A percentile compares a stretch with the other conserved stretches of the same genome.
phyloP scores from a whole-genome alignment of 2,113 vertebrate genomes.

The Phainopepla nitens region DNA sequence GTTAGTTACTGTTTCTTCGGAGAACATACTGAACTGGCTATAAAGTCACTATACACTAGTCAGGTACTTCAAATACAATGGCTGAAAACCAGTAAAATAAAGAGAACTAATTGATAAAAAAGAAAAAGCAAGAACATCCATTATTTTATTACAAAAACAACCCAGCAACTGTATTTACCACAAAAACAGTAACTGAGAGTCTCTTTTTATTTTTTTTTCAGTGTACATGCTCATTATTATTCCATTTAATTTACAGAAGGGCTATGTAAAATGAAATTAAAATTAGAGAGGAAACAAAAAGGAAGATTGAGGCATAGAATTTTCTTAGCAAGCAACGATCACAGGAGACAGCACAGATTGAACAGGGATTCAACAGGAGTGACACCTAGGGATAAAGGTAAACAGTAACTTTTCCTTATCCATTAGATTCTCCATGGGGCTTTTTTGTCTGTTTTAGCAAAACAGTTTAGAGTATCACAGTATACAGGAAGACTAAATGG shows the following conservation, averaged over 20 bases:
- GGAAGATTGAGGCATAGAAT: constrained; percentile 70
- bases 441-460: constrained; percentile 54
- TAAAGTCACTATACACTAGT: not conserved
- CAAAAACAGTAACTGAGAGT: constrained; percentile 68
- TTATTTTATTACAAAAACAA: constrained; percentile 58
- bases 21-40: not conserved
- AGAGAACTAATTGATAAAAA: not conserved
- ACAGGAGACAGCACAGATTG: constrained; percentile 67
- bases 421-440: constrained; percentile 49
- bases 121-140: not conserved
- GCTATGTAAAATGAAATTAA: constrained; percentile 59
- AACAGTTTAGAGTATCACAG: constrained; percentile 66
- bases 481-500: constrained; percentile 66
- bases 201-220: constrained; percentile 70
- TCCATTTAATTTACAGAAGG: constrained; percentile 70
- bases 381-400: constrained; percentile 65
- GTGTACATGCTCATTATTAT: constrained; percentile 75
- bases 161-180: constrained; percentile 64
- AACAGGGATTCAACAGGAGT: constrained; percentile 59
- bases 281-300: constrained; percentile 70
- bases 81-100: not conserved
- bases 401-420: constrained; percentile 59
- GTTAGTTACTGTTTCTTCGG: not conserved
- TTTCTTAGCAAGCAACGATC: constrained; percentile 71
- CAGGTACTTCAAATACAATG: not conserved